phyloP scores from a whole-genome alignment of 64 coral and sea anemone species.

The Platygyra sinensis region DNA sequence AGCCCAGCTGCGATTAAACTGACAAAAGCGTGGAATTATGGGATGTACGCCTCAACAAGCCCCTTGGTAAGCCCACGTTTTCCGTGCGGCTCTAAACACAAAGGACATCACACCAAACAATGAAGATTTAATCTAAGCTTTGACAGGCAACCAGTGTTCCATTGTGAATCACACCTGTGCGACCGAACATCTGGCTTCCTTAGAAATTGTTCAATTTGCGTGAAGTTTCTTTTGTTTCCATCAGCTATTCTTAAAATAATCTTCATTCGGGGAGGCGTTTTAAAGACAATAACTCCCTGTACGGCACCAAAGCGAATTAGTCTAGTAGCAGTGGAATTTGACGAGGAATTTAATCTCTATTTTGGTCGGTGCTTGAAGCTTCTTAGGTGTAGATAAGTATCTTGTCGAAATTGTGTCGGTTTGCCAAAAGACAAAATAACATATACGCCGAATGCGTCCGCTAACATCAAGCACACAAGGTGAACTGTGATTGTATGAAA shows the following conservation, averaged over 20 bases:
- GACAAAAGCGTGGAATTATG: slow-evolving; percentile 43
- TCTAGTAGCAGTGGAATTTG: slow-evolving; percentile 21
- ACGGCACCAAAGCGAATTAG: slow-evolving; percentile 21
- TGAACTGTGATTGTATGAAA: background rate
- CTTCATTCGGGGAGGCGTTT: slow-evolving; percentile 2
- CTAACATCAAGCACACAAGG: background rate
- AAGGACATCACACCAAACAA: slow-evolving; percentile 11
- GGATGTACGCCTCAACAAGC: slow-evolving; percentile 30
- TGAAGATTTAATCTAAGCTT: slow-evolving; percentile 44
- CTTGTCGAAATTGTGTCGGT: background rate
- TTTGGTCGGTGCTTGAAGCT: background rate
- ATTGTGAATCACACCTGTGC: slow-evolving; percentile 44
- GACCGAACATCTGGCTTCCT: slow-evolving; percentile 25
- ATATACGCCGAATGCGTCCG: background rate
- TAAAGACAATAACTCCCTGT: slow-evolving; percentile 8
- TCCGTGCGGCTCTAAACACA: slow-evolving; percentile 6
- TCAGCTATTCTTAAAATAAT: slow-evolving; percentile 6
- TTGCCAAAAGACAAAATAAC: slow-evolving; percentile 29
- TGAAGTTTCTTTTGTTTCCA: slow-evolving; percentile 39
- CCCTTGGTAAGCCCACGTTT: slow-evolving; percentile 33
- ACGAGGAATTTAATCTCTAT: background rate
- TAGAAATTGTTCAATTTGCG: slow-evolving; percentile 49
- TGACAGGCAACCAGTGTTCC: slow-evolving; percentile 48
- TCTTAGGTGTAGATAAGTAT: background rate
- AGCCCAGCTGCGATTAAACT: slow-evolving; percentile 34